These are phyloP conservation scores for Pomatostomus ruficeps DNA, from an alignment of 2,113 vertebrate species.

Conservation along the genomic window DNA sequence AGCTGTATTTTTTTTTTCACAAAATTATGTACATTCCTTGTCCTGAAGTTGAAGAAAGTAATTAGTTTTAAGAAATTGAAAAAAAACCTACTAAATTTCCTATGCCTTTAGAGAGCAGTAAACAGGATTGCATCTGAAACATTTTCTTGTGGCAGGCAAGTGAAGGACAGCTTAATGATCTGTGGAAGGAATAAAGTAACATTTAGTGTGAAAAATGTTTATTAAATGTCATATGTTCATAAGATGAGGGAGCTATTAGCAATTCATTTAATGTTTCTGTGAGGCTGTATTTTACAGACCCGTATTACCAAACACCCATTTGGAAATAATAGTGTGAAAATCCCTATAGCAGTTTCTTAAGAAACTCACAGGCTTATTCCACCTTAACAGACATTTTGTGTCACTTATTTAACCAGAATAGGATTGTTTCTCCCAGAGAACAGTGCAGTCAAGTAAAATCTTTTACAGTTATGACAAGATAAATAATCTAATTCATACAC, in stretches of 20 bases:
- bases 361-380: not conserved
- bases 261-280: slow-evolving; percentile 21
- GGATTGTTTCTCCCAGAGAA: not conserved
- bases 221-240: slow-evolving; percentile 36
- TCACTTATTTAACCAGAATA: not conserved
- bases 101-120: slow-evolving; percentile 16
- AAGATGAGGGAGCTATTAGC: slow-evolving; percentile 36
- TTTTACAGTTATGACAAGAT: not conserved
- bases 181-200: slow-evolving; percentile 43
- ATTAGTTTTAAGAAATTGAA: slow-evolving; percentile 43
- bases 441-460: not conserved
- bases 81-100: not conserved
- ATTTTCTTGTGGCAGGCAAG: slow-evolving; percentile 14
- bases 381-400: not conserved
- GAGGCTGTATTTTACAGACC: not conserved
- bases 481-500: not conserved
- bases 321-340: not conserved
- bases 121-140: not conserved
- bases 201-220: slow-evolving; percentile 49
- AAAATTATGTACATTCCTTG: not conserved
- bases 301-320: not conserved
- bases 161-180: slow-evolving; percentile 56
- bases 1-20: not conserved
- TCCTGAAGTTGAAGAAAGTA: slow-evolving; percentile 16
- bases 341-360: not conserved